Percentiles rank a stretch among this genome's conserved stretches.
Evolutionary conservation across 2,113 vertebrate species (phyloP).

Genomic region (Apeltes quadracus): DNA sequence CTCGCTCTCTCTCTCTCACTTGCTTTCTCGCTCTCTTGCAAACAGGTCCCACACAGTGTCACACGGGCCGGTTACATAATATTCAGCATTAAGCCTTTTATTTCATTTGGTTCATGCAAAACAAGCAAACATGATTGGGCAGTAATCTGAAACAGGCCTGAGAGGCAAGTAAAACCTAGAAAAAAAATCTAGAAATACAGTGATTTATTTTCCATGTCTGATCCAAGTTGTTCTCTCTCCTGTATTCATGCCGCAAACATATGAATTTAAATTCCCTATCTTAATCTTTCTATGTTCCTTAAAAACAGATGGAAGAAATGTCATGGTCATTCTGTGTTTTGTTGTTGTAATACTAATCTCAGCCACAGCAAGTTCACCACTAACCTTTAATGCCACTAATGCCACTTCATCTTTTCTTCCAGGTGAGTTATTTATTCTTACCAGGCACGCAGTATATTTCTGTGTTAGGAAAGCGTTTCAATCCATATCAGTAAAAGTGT

Average conservation of each 20-base stretch:
- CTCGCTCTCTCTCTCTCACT: conserved; percentile 18
- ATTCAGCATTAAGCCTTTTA: conserved; percentile 24
- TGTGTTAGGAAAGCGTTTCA: neutral
- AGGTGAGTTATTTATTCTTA: neutral
- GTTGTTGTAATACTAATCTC: neutral
- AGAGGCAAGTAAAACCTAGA: neutral
- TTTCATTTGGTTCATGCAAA: conserved; percentile 35
- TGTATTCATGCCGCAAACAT: neutral
- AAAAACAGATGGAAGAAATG: neutral
- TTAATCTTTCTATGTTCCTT: neutral
- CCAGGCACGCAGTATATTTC: neutral
- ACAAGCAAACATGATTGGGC: conserved; percentile 20
- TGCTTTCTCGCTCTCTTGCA: conserved; percentile 13
- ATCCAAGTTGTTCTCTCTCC: neutral
- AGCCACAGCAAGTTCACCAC: neutral
- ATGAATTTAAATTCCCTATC: neutral
- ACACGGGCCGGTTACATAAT: conserved; percentile 54
- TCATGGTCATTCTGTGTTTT: neutral
- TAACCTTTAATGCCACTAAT: neutral
- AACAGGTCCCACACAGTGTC: conserved; percentile 36
- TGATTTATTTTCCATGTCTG: neutral
- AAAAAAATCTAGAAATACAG: neutral
- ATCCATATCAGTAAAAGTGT: neutral
- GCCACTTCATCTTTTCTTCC: neutral
- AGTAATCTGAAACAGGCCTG: conserved; percentile 27